Percentiles rank a stretch among this genome's conserved stretches.
Conservation (phyloP, 35 echinoderm and acorn worm species). For the Stichopus chloronotus region DNA sequence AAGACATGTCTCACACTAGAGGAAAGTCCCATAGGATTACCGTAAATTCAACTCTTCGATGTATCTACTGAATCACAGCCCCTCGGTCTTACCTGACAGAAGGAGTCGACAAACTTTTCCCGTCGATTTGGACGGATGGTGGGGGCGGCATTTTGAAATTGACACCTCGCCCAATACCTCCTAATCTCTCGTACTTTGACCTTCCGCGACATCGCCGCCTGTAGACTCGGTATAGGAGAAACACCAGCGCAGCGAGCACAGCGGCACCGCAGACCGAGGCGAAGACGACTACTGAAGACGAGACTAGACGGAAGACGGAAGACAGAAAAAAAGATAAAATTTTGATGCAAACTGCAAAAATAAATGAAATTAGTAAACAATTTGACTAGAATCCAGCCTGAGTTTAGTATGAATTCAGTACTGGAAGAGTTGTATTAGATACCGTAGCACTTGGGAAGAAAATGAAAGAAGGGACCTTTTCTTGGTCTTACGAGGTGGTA, state of each 20-base stretch:
- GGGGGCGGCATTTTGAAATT: slow-evolving; percentile 69
- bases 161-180: slow-evolving; percentile 62
- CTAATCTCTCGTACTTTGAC: slow-evolving; percentile 74
- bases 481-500: too few species aligned
- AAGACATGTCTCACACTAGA: too few species aligned
- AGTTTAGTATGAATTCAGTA: too few species aligned
- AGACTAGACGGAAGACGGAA: slow-evolving; percentile 45
- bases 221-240: slow-evolving; percentile 86
- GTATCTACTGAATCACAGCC: too few species aligned
- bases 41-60: too few species aligned
- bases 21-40: too few species aligned
- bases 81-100: slow-evolving; percentile 60
- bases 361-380: neutral
- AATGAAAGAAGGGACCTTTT: too few species aligned
- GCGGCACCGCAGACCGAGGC: slow-evolving; percentile 84
- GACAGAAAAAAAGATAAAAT: neutral
- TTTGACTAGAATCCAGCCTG: too few species aligned
- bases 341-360: neutral
- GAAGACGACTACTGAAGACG: slow-evolving; percentile 70
- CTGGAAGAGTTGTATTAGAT: too few species aligned
- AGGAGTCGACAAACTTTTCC: slow-evolving; percentile 85
- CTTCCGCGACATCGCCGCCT: slow-evolving; percentile 76
- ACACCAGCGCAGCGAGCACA: slow-evolving; percentile 75
- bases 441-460: too few species aligned
- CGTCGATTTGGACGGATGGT: slow-evolving; percentile 88